A percentile compares a stretch with the other conserved stretches of the same genome.
These are phyloP conservation scores for Tragulus kanchil DNA, from an alignment of 2,113 vertebrate species.

Conservation along the genomic window DNA sequence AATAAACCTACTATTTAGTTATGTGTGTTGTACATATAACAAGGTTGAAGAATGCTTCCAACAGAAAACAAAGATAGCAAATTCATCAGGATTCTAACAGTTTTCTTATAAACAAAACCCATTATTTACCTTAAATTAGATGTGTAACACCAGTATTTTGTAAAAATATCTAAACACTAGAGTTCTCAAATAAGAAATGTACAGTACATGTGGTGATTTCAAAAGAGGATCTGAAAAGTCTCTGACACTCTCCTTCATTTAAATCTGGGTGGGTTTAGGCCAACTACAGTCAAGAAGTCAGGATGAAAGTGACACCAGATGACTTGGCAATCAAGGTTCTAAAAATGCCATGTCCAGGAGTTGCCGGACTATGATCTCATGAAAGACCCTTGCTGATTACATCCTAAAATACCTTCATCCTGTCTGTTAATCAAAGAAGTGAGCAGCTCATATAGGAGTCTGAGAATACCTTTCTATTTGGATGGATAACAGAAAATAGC, in stretches of 20 bases:
- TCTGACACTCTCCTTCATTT: not conserved
- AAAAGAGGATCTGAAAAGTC: not conserved
- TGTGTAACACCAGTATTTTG: not conserved
- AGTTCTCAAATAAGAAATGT: not conserved
- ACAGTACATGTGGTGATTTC: not conserved
- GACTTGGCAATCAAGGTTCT: not conserved
- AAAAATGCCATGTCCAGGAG: fast-evolving
- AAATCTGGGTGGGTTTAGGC: not conserved
- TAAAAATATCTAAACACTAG: not conserved
- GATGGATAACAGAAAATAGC: not conserved
- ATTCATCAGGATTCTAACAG: not conserved
- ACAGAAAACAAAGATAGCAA: conserved; percentile 6
- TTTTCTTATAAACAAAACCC: conserved; percentile 8
- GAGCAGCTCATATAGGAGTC: not conserved
- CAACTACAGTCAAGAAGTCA: not conserved
- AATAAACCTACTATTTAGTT: not conserved
- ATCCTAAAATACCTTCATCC: fast-evolving
- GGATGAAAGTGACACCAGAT: fast-evolving
- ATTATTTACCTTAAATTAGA: not conserved
- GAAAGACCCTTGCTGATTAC: not conserved
- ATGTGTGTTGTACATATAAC: not conserved
- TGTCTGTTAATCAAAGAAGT: not conserved
- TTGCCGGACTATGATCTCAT: not conserved
- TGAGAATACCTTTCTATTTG: not conserved
- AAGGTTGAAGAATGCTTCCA: not conserved